Base-by-base conservation (phyloP, 2,888 invertebrate species). In the Xestia rhomboidea region DNA sequence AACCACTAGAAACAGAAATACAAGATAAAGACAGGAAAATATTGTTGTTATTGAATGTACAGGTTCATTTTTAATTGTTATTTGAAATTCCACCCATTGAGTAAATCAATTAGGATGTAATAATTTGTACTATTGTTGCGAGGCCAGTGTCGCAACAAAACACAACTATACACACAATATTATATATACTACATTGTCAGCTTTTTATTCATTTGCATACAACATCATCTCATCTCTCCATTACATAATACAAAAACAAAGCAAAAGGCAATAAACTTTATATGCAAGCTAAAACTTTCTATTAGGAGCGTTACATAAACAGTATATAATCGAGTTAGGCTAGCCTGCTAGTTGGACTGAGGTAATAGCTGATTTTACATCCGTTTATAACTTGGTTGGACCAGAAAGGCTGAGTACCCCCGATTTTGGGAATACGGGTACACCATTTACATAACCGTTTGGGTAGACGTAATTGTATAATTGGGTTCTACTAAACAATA, bases 341-440 rank as follows among this genome's bases (percentile, higher is more conserved):
- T 68, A 69, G 67, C 15, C 10, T 63, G 18, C 41, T 46, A n/a
- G 67, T 44, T 51, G 54, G 63, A 27, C 49, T 57, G 51, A 68
- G 73, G 41, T 83, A 74, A 78, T 67, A 21, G 41, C 63, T 62
- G 49, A 75, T 79, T 79, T 79, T 66, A 68, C 80, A 79, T 79
- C 44, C 0, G 68, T 30, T 78, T 79, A 72, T 75, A 69, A 72
- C 63, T 71, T 41, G 10, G 67, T 13, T 2, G 24, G 60, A 63
- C 2, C 60, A 69, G 66, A 62, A 77, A 72, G 68, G 5, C 18
- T 5, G 34, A 24, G 13, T 38, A 13, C 0, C 11, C 71, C 13
- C 41, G 21, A 75, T 82, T 69, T 82, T n/a, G 66, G 66, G 46
- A 67, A n/a, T 51, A 68, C 4, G 49, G 34, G 49, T 41, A 38